phyloP scores from a whole-genome alignment of 2,797 vertebrate species.

The Acrossocheilus wenchowensis region DNA sequence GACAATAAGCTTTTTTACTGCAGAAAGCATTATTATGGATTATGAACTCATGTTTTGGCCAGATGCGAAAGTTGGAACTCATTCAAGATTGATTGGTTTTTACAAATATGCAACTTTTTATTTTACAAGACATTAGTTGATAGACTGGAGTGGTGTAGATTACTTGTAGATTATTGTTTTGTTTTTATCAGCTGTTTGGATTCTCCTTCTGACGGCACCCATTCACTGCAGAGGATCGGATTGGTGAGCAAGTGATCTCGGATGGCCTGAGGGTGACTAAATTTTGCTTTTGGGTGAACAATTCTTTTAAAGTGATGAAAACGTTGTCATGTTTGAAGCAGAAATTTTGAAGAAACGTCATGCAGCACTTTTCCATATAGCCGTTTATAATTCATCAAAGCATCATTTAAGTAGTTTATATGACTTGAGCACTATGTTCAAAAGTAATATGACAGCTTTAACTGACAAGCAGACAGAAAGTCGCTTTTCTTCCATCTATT shows the following conservation, averaged over 20 bases:
- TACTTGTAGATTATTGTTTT: neutral
- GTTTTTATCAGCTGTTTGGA: neutral
- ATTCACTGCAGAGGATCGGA: neutral
- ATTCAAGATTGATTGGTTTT: neutral
- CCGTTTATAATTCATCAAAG: neutral
- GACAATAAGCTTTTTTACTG: neutral
- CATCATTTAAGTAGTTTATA: too few relatives aligned
- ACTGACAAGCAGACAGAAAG: neutral
- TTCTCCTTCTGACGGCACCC: neutral
- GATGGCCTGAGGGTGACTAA: neutral
- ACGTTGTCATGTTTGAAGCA: neutral
- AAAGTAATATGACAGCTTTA: neutral
- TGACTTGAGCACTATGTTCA: neutral
- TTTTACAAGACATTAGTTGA: neutral
- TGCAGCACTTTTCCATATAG: neutral
- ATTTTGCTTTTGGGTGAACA: neutral
- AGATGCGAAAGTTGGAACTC: neutral
- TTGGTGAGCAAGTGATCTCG: neutral
- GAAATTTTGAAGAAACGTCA: neutral
- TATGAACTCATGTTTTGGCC: neutral
- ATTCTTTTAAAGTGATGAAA: neutral
- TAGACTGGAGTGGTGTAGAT: neutral
- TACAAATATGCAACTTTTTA: neutral
- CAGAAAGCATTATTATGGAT: neutral
- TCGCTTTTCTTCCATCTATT: neutral